Evolutionary conservation across 1,140 invertebrate species (phyloP), one percentile per base, ranked within the genome.

Genomic region (Stenopsyche tienmushanensis): DNA sequence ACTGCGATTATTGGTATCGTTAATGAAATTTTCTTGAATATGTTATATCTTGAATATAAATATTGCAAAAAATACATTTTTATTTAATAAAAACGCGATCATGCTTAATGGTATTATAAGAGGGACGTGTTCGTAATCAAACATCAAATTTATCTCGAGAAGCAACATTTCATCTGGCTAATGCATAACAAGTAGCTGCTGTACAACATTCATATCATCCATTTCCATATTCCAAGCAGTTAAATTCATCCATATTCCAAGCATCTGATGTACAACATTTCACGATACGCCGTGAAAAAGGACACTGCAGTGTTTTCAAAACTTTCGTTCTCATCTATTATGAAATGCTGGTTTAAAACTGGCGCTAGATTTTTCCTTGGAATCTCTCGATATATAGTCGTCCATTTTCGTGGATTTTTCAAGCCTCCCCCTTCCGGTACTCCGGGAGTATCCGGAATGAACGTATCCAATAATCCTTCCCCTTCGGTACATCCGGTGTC

Each of bases 401-500:
- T 34, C 29, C 29, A 34, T 34, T 34, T 5, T 13, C 29, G 47
- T 10, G 21, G 9, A 50, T 50, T 18, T 50, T 50, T 50, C 47
- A 23, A 45, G 44, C 44, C 44, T 5, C 44, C 44, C 8, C 9
- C 5, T 45, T 15, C 44, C 8, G 44, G 5, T 10, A 23, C 47
- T 2, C 18, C 23, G 5, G 29, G 5, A 7, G 13, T 13, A 7
- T 34, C 29, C 29, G 5, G 29, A 7, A 34, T 13, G 29, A 7
- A 34, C 29, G 39, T 59, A 59, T 65, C 64, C 64, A 59, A 65
- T 65, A 65, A 65, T 65, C 55, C 54, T 50, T 53, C 52, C 39
- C 55, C 62, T 50, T 50, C 39, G 47, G 44, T 60, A 42, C 50
- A 58, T 67, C 66, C 66, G 53, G 66, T 64, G 66, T 67, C 66